Conservation (phyloP, 1,140 invertebrate genomes). For the Streblospio benedicti region DNA sequence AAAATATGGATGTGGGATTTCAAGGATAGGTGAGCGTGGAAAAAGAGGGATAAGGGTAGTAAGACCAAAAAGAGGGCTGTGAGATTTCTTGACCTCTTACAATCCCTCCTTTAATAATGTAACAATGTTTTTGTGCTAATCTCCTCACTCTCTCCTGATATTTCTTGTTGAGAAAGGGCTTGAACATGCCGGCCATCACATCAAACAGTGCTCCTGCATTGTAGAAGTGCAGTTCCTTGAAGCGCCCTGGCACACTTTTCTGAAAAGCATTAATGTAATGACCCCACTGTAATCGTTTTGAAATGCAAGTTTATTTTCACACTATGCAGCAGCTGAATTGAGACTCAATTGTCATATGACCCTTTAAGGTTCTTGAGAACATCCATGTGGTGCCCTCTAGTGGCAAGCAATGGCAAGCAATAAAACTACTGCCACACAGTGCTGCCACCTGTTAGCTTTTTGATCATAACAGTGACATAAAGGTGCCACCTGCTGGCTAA, state of each 20-base stretch:
- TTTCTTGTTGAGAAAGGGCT: conserved; percentile 2
- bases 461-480: too few relatives aligned
- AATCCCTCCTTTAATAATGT: not conserved
- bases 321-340: too few relatives aligned
- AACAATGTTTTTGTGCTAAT: not conserved
- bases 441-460: too few relatives aligned
- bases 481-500: too few relatives aligned
- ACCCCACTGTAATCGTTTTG: too few relatives aligned
- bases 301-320: too few relatives aligned
- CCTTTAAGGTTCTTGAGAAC: too few relatives aligned
- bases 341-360: too few relatives aligned
- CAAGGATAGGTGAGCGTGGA: not conserved
- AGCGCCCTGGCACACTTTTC: not conserved
- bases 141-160: conserved; percentile 1
- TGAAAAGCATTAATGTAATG: too few relatives aligned
- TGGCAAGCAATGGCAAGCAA: too few relatives aligned
- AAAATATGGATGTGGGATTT: not conserved
- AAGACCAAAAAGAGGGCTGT: not conserved
- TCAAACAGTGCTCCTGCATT: not conserved
- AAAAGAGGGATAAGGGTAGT: not conserved
- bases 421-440: too few relatives aligned
- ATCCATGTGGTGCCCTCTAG: too few relatives aligned
- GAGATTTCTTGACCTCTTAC: not conserved
- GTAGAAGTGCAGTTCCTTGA: conserved; percentile 5
- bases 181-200: not conserved